Percentiles rank a stretch among this genome's conserved stretches.
phyloP scores from a whole-genome alignment of 2,113 vertebrate genomes.

The Motacilla alba region DNA sequence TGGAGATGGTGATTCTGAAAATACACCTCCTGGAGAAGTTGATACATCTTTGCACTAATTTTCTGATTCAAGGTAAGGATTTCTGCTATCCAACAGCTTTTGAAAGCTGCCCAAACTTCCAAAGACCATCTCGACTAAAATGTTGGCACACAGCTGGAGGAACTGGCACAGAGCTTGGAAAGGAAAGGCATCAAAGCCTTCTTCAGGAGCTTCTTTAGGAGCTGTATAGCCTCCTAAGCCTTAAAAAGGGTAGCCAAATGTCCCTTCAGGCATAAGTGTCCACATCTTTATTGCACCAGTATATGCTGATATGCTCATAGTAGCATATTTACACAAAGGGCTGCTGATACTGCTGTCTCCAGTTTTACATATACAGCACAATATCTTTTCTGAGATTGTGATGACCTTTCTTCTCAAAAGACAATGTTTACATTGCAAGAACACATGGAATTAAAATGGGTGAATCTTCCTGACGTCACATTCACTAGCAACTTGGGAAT shows the following conservation, averaged over 20 bases:
- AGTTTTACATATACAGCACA: not conserved
- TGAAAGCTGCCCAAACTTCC: not conserved
- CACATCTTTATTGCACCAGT: not conserved
- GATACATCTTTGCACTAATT: not conserved
- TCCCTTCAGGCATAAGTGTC: not conserved
- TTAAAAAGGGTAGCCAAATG: not conserved
- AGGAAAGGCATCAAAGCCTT: not conserved
- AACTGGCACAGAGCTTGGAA: not conserved
- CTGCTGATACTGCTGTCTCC: not conserved
- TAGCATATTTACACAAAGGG: fast-evolving
- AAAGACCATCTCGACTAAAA: not conserved
- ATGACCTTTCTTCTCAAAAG: not conserved
- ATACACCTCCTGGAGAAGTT: not conserved
- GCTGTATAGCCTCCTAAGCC: not conserved
- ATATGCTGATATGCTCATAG: fast-evolving
- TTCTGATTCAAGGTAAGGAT: not conserved
- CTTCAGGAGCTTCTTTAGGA: not conserved
- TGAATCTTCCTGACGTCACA: not conserved
- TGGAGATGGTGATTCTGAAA: not conserved
- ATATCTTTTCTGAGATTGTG: not conserved
- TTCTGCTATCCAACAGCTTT: not conserved
- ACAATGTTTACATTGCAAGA: not conserved
- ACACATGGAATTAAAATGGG: not conserved
- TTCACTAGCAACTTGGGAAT: not conserved
- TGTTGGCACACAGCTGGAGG: not conserved